Percentiles rank a stretch among this genome's conserved stretches.
These are phyloP conservation scores for Diloba caeruleocephala DNA, from an alignment of 2,888 invertebrate species.

Conservation along the genomic window DNA sequence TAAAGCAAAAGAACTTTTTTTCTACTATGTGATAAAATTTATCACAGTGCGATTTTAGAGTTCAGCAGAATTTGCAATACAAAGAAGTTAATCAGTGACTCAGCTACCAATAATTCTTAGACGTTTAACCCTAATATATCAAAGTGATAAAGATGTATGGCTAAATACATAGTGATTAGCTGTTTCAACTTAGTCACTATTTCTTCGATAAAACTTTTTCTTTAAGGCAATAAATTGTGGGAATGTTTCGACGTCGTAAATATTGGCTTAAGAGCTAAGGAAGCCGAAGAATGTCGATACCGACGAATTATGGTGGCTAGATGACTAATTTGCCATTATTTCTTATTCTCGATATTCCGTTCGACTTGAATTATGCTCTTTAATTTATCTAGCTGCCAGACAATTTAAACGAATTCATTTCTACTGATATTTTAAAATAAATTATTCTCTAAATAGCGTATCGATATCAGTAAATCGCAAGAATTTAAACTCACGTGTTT, in stretches of 20 bases:
- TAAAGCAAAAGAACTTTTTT: not conserved
- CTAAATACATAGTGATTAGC: constrained; percentile 19
- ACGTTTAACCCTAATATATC: constrained; percentile 26
- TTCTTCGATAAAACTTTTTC: constrained; percentile 21
- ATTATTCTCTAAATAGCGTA: too few relatives aligned
- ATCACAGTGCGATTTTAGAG: constrained; percentile 2
- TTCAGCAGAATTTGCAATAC: constrained; percentile 1
- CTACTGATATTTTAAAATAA: too few relatives aligned
- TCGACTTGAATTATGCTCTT: too few relatives aligned
- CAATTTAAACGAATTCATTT: too few relatives aligned
- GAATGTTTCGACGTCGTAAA: constrained; percentile 20
- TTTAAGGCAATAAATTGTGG: constrained; percentile 18
- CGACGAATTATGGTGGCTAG: not conserved
- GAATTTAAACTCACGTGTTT: too few relatives aligned
- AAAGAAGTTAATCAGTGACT: constrained; percentile 8
- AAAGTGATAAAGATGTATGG: constrained; percentile 20
- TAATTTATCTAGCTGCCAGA: too few relatives aligned
- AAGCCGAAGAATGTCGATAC: constrained; percentile 14
- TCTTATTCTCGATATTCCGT: too few relatives aligned
- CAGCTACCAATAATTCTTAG: not conserved
- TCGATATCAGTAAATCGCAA: too few relatives aligned
- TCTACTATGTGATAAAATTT: not conserved
- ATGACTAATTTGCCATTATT: constrained; percentile 14
- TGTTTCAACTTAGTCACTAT: constrained; percentile 8
- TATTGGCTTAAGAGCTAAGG: constrained; percentile 14